Evolutionary conservation across 2,113 vertebrate species (phyloP), one percentile per base, ranked within the genome.

Genomic region (Euleptes europaea): DNA sequence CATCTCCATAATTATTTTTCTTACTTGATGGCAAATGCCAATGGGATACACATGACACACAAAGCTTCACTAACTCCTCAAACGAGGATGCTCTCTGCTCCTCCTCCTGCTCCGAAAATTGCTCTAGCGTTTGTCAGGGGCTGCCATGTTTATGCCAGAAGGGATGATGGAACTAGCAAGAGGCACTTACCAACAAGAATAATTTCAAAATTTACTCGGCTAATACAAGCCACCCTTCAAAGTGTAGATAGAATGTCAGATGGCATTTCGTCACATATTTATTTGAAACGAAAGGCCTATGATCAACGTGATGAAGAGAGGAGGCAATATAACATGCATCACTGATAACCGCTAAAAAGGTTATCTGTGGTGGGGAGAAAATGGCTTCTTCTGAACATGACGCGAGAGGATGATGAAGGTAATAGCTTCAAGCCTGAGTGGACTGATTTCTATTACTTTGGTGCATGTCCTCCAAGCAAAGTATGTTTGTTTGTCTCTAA

Each of bases 201-300:
- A 84, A 38, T 84, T 82, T 84, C 12, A 82, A 82, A 86, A 77
- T 28, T n/a, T 19, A 73, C 80, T 67, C 21, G 31, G 31, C 54
- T 65, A 80, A 87, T 73, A 28, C 63, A 88, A 81, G 71, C 23
- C 69, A 65, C 76, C 40, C 51, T 40, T 80, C 66, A 44, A 54
- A 80, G 42, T 1, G 0, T 14, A 74, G 47, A 77, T 0, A 80
- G 57, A 31, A 19, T 15, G 38, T 4, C 28, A 38, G 75, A 65
- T 40, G 79, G 2, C 40, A 80, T 66, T 63, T 74, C 42, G 73
- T 66, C 63, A 31, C 5, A 42, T 26, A 60, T 83, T 73, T 17
- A 28, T 15, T 10, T 69, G 6, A 84, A 63, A 77, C 1, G 78
- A 26, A 65, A 86, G 4, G 19, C 38, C 33, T 35, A 5, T 51